Percentiles rank a stretch among this genome's conserved stretches.
Evolutionary conservation across 2,797 vertebrate species (phyloP).

Genomic region (Lepilemur septentrionalis): DNA sequence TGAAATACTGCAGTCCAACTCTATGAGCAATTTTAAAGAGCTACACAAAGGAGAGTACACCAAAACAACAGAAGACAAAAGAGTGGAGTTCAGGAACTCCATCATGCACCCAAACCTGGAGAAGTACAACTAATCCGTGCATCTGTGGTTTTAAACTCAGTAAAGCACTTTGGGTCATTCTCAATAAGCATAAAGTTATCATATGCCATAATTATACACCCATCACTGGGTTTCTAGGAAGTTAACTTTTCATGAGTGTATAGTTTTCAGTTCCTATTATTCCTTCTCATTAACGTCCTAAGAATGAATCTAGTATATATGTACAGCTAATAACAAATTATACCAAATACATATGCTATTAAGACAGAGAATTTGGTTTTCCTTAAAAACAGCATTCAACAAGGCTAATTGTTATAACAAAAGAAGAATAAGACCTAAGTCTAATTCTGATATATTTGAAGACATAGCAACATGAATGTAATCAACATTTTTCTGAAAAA

Average conservation of each 20-base stretch:
- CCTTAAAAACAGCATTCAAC: conserved; percentile 12
- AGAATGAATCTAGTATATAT: not conserved
- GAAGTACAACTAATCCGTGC: not conserved
- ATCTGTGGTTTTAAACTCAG: not conserved
- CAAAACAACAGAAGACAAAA: not conserved
- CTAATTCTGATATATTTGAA: not conserved
- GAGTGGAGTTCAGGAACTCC: not conserved
- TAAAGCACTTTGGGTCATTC: not conserved
- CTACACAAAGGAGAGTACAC: not conserved
- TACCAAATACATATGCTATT: not conserved
- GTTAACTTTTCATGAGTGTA: not conserved
- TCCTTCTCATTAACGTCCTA: not conserved
- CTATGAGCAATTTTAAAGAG: not conserved
- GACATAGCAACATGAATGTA: not conserved
- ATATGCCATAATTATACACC: not conserved
- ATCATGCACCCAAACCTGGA: not conserved
- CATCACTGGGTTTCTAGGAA: not conserved
- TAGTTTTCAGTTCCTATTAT: not conserved
- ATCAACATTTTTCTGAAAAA: conserved; percentile 3
- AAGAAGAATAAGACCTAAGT: not conserved
- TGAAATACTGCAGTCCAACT: not conserved
- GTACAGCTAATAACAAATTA: not conserved
- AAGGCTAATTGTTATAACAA: not conserved
- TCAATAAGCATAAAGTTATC: not conserved
- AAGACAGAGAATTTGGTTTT: not conserved